phyloP scores from a whole-genome alignment of 2,888 invertebrate species.

The Griposia aprilina region DNA sequence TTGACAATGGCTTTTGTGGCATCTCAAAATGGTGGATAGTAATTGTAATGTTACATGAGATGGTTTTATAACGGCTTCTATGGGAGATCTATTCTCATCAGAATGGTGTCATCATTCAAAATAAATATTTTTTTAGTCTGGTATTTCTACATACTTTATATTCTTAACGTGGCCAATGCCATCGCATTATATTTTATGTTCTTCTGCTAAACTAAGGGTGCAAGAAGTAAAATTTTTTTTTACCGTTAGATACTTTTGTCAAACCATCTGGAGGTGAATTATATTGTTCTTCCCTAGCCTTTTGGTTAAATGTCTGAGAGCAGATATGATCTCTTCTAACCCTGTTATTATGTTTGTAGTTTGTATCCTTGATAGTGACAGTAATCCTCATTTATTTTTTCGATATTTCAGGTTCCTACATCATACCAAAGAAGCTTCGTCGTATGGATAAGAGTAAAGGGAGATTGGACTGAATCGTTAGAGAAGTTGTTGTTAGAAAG shows the following conservation, averaged over 20 bases:
- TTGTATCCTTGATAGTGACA: too few species aligned
- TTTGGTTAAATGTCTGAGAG: too few species aligned
- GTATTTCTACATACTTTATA: too few species aligned
- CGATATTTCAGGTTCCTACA: constrained; percentile 82
- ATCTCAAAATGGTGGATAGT: constrained; percentile 16
- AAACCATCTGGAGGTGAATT: neutral
- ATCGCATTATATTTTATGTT: neutral
- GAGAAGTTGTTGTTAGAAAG: constrained; percentile 80
- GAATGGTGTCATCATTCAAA: too few species aligned
- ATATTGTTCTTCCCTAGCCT: too few species aligned
- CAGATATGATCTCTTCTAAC: too few species aligned
- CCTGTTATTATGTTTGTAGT: too few species aligned
- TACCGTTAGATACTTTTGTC: neutral
- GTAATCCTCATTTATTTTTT: too few species aligned
- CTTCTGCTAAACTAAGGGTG: neutral
- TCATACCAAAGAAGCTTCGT: constrained; percentile 82
- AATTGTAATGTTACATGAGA: constrained; percentile 21
- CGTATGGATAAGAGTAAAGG: constrained; percentile 88
- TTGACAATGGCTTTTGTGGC: constrained; percentile 37
- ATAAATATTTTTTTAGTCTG: too few species aligned
- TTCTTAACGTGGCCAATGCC: neutral
- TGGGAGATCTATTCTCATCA: neutral
- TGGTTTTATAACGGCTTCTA: constrained; percentile 9
- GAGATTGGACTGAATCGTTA: constrained; percentile 89
- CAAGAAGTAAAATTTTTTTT: too few species aligned